Conservation (phyloP, 1,140 invertebrate genomes). For the Drosophila truncata region DNA sequence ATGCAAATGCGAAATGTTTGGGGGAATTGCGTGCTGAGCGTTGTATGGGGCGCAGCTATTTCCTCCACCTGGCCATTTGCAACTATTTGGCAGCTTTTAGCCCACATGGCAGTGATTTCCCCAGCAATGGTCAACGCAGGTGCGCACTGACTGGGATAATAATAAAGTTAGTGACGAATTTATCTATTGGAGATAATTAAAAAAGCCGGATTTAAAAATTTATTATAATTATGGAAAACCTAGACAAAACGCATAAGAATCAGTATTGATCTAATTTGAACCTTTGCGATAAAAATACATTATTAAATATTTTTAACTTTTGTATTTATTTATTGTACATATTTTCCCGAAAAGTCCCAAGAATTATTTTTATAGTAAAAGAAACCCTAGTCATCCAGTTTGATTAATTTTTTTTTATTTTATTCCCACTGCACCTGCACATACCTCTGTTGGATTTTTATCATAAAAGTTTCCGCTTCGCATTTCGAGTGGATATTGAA, state of each 20-base stretch:
- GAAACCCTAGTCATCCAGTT: neutral
- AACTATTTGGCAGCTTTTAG: conserved; percentile 44
- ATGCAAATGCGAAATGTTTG: conserved; percentile 58
- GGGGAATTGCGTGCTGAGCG: conserved; percentile 25
- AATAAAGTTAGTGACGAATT: neutral
- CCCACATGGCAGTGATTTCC: conserved; percentile 40
- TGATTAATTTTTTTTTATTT: neutral
- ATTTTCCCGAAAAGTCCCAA: neutral
- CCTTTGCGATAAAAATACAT: neutral
- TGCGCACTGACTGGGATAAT: neutral
- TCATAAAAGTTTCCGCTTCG: conserved; percentile 73
- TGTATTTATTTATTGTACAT: neutral
- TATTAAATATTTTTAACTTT: neutral
- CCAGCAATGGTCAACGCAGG: conserved; percentile 35
- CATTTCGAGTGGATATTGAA: conserved; percentile 42
- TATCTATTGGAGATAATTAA: neutral
- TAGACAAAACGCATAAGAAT: neutral
- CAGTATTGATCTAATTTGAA: neutral
- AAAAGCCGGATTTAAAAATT: neutral
- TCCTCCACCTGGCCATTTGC: conserved; percentile 59
- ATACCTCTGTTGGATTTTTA: conserved; percentile 18
- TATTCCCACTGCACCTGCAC: neutral
- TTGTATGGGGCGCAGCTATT: conserved; percentile 29
- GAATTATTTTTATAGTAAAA: neutral
- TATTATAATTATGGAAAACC: neutral